Conservation (phyloP, 1,140 invertebrate genomes). For the Aphidius gifuensis region DNA sequence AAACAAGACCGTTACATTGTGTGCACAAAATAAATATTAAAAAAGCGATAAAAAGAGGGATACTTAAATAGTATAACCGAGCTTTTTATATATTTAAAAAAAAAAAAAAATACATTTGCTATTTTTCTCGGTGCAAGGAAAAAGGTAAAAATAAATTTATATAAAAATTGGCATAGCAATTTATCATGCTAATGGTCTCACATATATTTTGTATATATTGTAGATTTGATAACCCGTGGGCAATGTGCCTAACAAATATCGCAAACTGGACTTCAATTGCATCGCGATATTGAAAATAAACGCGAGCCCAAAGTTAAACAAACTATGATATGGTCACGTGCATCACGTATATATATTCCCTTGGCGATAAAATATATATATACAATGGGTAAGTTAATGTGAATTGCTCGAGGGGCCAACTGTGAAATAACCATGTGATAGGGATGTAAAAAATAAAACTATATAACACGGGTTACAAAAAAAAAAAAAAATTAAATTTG, state of each 20-base stretch:
- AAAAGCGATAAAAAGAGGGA: constrained; percentile 12
- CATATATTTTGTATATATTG: constrained; percentile 4
- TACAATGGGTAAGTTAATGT: constrained; percentile 24
- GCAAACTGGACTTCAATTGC: constrained; percentile 33
- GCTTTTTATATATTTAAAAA: too few relatives aligned
- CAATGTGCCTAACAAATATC: constrained; percentile 30
- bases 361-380: constrained; percentile 26
- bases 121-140: constrained; percentile 1
- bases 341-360: not conserved
- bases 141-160: constrained; percentile 23
- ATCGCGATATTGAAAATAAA: constrained; percentile 36
- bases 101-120: too few relatives aligned
- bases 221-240: constrained; percentile 30
- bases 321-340: constrained; percentile 17
- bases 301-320: constrained; percentile 11
- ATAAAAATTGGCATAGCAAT: constrained; percentile 25
- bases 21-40: too few relatives aligned
- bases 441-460: not conserved
- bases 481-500: not conserved
- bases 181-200: constrained; percentile 40
- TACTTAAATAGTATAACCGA: constrained; percentile 25
- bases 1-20: constrained; percentile 15
- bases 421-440: not conserved
- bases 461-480: not conserved
- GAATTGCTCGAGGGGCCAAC: constrained; percentile 9